Conservation (phyloP, 1,140 invertebrate species). For the Bradynema listronoti region DNA sequence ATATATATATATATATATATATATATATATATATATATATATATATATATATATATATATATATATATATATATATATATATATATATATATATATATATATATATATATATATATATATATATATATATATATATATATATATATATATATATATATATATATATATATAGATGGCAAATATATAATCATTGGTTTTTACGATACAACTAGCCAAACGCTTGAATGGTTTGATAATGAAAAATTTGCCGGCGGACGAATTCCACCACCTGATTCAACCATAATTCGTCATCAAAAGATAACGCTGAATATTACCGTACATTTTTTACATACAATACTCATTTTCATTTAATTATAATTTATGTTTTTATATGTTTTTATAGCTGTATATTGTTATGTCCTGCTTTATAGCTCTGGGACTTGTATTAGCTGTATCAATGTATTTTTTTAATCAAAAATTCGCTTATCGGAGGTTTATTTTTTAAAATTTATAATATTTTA, state of each 20-base stretch:
- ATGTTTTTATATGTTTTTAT: conserved; percentile 15
- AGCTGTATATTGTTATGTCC: conserved; percentile 58
- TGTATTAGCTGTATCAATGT: conserved; percentile 76
- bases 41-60: too few species aligned
- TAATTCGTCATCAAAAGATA: conserved; percentile 44
- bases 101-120: too few species aligned
- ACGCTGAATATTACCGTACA: conserved; percentile 42
- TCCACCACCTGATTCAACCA: conserved; percentile 54
- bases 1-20: too few species aligned
- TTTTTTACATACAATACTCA: neutral
- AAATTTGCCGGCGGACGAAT: conserved; percentile 71
- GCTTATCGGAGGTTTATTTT: conserved; percentile 19
- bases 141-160: too few species aligned
- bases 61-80: too few species aligned
- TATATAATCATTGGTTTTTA: conserved; percentile 93
- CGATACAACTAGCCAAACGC: conserved; percentile 84
- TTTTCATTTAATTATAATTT: neutral
- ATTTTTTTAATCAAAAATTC: conserved; percentile 60
- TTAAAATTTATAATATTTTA: neutral
- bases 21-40: too few species aligned
- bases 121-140: too few species aligned
- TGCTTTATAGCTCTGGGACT: conserved; percentile 65
- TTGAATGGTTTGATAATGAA: conserved; percentile 83
- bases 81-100: too few species aligned
- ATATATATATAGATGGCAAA: conserved; percentile 81